Base-by-base conservation (phyloP, 2,113 vertebrate species). In the Pleuronectes platessa region DNA sequence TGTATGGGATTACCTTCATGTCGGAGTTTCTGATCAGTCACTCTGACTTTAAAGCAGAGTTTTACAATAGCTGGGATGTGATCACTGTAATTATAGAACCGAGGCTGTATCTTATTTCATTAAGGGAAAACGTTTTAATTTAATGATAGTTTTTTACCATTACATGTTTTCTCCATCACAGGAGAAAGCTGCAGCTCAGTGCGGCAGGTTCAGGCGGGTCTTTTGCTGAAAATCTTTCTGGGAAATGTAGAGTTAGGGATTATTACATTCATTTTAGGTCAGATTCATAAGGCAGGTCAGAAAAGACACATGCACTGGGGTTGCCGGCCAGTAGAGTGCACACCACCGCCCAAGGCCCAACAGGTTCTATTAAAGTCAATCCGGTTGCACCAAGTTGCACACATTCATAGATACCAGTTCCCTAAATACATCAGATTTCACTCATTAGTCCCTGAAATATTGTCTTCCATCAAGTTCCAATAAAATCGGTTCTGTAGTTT, bases 1-100 rank as follows among this genome's bases (percentile, higher is more conserved):
- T 62, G 31, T 56, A 13, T 40, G 37, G 68, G 78, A 82, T 74
- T 82, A 55, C 51, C 53, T 42, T 18, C 1, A 4, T 40, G 62
- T 40, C 45, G 56, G 2, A 3, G 12, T 54, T 58, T 56, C 4
- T n/a, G 47, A 24, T 69, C 67, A 40, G 70, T 65, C 23, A 10
- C 56, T 64, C 10, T 45, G 53, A 67, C 47, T 31, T 67, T n/a
- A 27, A 26, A 55, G 61, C 8, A 26, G 31, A 31, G 9, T 56
- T 21, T 60, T 15, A 49, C 5, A 49, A 49, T 15, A 49, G 47
- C 47, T 15, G 13, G 17, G 47, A 49, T 18, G 51, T 53, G 31
- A 13, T 20, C 4, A 51, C 13, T 18, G 6, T 20, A 31, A 31
- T 31, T 31, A 31, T 4, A 18, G 5, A 17, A 20, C 15, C 3